Conservation (phyloP, 2,888 invertebrate genomes). For the Bibio marci region DNA sequence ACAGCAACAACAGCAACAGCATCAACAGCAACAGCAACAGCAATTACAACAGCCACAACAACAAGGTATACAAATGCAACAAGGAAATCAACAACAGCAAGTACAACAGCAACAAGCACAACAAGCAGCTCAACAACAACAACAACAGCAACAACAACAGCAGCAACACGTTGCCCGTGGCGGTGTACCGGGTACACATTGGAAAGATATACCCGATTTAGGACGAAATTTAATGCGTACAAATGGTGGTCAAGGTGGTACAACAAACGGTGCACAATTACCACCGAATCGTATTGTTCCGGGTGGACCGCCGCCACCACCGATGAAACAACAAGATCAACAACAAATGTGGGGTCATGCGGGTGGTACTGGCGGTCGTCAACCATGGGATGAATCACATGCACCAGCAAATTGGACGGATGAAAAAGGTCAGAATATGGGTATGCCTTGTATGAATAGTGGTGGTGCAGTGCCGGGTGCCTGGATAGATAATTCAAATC, state of each 20-base stretch:
- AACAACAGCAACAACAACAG: too few species aligned
- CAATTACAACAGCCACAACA: too few species aligned
- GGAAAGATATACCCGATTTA: constrained; percentile 28
- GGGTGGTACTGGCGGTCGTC: constrained; percentile 21
- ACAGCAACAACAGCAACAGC: too few species aligned
- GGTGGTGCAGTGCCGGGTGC: constrained; percentile 19
- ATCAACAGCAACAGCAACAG: too few species aligned
- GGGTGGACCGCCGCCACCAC: constrained; percentile 15
- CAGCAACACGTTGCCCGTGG: constrained; percentile 21
- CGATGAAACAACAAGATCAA: constrained; percentile 9
- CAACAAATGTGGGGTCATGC: constrained; percentile 36
- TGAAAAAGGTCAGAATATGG: constrained; percentile 3
- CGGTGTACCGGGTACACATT: constrained; percentile 28
- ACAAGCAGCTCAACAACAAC: constrained; percentile 1
- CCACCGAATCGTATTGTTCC: constrained; percentile 16
- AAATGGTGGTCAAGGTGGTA: constrained; percentile 14
- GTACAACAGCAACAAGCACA: constrained; percentile 24
- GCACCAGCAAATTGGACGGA: constrained; percentile 12
- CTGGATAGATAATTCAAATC: constrained; percentile 4
- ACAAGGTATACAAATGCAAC: too few species aligned
- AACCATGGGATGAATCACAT: constrained; percentile 30
- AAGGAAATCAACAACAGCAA: too few species aligned
- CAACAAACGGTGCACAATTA: constrained; percentile 8
- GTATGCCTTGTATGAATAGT: background rate
- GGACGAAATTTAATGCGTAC: constrained; percentile 24